Evolutionary conservation across 2,113 vertebrate species (phyloP).

Genomic region (Tiliqua scincoides): DNA sequence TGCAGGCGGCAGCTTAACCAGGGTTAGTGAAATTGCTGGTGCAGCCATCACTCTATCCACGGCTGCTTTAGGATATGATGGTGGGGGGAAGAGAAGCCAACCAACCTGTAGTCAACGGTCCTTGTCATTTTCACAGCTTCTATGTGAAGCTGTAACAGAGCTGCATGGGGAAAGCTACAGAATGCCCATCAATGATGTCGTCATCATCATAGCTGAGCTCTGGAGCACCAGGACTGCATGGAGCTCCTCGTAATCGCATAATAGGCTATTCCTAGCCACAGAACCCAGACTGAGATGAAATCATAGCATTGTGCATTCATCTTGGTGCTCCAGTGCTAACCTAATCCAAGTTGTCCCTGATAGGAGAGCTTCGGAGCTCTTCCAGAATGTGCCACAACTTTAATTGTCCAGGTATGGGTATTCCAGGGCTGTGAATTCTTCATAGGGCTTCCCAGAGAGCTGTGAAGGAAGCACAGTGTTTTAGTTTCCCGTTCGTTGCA

Average conservation of each 20-base stretch:
- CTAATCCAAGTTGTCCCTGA: too few relatives aligned
- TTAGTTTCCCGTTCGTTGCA: conserved; percentile 30
- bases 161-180: background rate
- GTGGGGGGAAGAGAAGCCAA: too few relatives aligned
- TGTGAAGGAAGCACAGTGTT: background rate
- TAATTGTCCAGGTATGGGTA: too few relatives aligned
- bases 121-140: too few relatives aligned
- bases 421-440: background rate
- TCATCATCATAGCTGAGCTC: background rate
- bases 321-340: background rate
- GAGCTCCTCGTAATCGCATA: too few relatives aligned
- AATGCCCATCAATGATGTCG: background rate
- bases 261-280: too few relatives aligned
- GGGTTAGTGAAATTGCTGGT: background rate
- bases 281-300: background rate
- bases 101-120: too few relatives aligned
- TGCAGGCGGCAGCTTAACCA: background rate
- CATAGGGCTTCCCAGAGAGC: background rate
- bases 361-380: background rate
- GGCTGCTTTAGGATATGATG: background rate
- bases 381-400: background rate
- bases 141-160: background rate
- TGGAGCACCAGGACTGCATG: background rate
- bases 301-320: background rate
- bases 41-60: background rate